A percentile compares a stretch with the other conserved stretches of the same genome.
These are phyloP conservation scores for Aproaerema taeniolella DNA, from an alignment of 2,888 invertebrate genomes.

Conservation along the genomic window DNA sequence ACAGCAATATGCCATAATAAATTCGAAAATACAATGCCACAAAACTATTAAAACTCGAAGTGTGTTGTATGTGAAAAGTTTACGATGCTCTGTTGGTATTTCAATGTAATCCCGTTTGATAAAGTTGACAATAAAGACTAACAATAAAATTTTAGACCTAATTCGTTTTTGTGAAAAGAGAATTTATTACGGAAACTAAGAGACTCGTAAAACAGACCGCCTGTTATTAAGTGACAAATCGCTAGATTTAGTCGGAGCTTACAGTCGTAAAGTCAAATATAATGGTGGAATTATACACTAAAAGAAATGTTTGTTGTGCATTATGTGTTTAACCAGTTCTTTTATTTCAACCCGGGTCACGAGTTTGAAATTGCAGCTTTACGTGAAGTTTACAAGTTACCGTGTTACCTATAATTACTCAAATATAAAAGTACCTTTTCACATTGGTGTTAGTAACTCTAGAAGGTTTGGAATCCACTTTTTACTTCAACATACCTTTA, in stretches of 20 bases:
- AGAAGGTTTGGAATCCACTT: too few relatives aligned
- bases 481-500: too few relatives aligned
- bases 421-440: too few relatives aligned
- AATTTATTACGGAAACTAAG: constrained; percentile 49
- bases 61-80: constrained; percentile 36
- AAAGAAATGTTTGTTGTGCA: constrained; percentile 41
- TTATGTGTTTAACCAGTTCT: constrained; percentile 17
- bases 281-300: constrained; percentile 56
- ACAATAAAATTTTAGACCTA: constrained; percentile 55
- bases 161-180: constrained; percentile 53
- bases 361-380: constrained; percentile 16
- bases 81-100: constrained; percentile 44
- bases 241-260: constrained; percentile 47
- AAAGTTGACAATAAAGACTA: constrained; percentile 52
- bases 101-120: constrained; percentile 43
- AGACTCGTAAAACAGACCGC: constrained; percentile 53
- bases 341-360: constrained; percentile 17
- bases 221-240: constrained; percentile 64
- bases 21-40: constrained; percentile 34
- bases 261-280: constrained; percentile 51
- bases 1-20: constrained; percentile 38
- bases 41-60: constrained; percentile 39
- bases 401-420: too few relatives aligned
- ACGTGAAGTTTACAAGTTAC: constrained; percentile 1
- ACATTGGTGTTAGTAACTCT: too few relatives aligned